Conservation (phyloP, 1,140 invertebrate species). For the Lordiphosa collinella region DNA sequence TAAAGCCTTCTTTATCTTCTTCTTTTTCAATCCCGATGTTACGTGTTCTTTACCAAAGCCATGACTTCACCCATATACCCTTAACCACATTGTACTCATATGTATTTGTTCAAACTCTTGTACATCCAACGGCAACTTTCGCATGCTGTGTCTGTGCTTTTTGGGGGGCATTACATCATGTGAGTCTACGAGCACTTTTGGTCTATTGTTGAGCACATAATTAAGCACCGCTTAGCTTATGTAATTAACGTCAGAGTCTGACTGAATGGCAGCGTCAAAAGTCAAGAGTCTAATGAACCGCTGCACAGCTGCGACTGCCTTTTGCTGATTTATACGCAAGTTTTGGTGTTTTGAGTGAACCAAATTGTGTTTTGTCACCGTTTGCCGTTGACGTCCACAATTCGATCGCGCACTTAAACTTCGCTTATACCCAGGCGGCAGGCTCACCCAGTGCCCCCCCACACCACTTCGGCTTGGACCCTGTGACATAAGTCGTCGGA, state of each 20-base stretch:
- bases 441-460: too few relatives aligned
- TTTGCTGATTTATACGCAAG: constrained; percentile 70
- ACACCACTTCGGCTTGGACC: constrained; percentile 6
- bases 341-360: constrained; percentile 25
- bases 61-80: background rate
- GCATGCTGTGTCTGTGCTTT: constrained; percentile 24
- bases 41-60: too few relatives aligned
- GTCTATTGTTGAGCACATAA: constrained; percentile 73
- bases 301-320: constrained; percentile 44
- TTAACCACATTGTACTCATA: too few relatives aligned
- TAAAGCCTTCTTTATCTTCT: too few relatives aligned
- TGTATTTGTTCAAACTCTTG: background rate
- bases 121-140: constrained; percentile 47
- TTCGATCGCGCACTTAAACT: constrained; percentile 65
- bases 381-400: constrained; percentile 31
- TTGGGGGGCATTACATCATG: constrained; percentile 54
- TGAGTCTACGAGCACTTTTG: constrained; percentile 53
- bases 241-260: constrained; percentile 59
- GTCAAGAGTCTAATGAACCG: constrained; percentile 63
- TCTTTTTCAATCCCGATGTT: too few relatives aligned
- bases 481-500: constrained; percentile 71
- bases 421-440: constrained; percentile 48
- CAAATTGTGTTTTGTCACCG: constrained; percentile 72
- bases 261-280: constrained; percentile 46
- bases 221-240: constrained; percentile 74